These are phyloP conservation scores for Drosophila pseudoobscura DNA, from an alignment of 1,140 invertebrate genomes.

Conservation along the genomic window DNA sequence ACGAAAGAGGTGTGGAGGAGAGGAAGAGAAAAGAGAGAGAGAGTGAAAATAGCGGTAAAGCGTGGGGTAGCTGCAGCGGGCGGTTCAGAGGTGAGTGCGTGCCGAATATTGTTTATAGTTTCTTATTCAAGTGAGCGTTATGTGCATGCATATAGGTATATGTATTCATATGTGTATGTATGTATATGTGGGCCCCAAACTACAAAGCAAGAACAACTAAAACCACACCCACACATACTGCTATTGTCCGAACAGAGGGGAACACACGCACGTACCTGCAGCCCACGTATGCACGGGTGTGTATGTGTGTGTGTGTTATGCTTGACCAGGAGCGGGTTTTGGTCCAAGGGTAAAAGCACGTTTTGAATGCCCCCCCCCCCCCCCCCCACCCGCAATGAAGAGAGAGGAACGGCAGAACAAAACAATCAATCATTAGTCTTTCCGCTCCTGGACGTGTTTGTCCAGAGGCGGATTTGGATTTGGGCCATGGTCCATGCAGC, in stretches of 20 bases:
- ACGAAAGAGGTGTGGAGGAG: constrained; percentile 2
- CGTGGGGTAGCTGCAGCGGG: constrained; percentile 31
- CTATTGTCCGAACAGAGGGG: neutral
- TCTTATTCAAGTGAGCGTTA: constrained; percentile 33
- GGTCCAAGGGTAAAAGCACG: constrained; percentile 9
- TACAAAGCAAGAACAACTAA: too few relatives aligned
- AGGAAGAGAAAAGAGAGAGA: constrained; percentile 19
- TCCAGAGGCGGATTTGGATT: too few relatives aligned
- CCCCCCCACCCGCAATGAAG: too few relatives aligned
- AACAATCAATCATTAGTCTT: too few relatives aligned
- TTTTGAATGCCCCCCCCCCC: too few relatives aligned
- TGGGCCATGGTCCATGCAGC: too few relatives aligned
- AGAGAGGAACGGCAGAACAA: too few relatives aligned
- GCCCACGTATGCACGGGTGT: constrained; percentile 5
- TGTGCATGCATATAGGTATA: constrained; percentile 11
- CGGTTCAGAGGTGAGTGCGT: constrained; percentile 65
- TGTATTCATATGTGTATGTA: neutral
- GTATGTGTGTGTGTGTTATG: constrained; percentile 24
- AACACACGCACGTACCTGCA: constrained; percentile 17
- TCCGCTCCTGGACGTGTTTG: too few relatives aligned
- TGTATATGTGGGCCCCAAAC: neutral
- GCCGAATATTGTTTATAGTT: constrained; percentile 70
- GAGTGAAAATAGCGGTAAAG: constrained; percentile 10
- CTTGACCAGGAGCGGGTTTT: constrained; percentile 19
- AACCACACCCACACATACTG: constrained; percentile 21